These are phyloP conservation scores for Microtus richardsoni DNA, from an alignment of 2,113 vertebrate species.

Conservation along the genomic window DNA sequence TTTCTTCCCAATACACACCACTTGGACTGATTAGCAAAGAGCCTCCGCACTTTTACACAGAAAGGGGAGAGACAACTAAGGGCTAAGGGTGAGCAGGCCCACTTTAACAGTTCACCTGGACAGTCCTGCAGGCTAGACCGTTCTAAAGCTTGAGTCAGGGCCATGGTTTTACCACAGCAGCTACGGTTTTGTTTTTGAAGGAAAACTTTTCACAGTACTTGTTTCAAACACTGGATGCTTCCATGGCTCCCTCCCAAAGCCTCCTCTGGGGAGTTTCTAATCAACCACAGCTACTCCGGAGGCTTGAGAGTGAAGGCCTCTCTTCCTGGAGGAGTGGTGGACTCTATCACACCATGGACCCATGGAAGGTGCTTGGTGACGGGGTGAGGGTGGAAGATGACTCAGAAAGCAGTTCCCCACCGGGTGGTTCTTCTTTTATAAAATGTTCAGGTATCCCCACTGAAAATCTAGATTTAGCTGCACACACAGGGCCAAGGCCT, in stretches of 20 bases:
- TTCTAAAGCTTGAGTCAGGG: background rate
- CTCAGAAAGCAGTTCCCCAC: background rate
- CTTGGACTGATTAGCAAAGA: background rate
- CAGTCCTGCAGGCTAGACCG: background rate
- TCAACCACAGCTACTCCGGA: background rate
- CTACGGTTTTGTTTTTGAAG: background rate
- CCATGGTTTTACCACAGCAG: background rate
- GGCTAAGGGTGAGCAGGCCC: background rate
- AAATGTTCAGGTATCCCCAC: background rate
- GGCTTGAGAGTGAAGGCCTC: background rate
- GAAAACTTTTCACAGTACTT: conserved; percentile 10
- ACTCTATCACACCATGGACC: background rate
- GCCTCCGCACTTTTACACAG: background rate
- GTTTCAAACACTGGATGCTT: background rate
- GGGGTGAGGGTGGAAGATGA: background rate
- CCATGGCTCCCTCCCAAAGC: background rate
- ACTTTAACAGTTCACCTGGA: background rate
- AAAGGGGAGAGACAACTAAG: background rate
- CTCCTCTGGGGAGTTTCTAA: background rate
- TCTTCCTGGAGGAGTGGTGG: background rate
- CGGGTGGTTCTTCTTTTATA: background rate
- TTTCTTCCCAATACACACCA: background rate
- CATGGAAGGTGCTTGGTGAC: background rate
- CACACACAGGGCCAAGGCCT: background rate
- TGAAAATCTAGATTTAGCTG: background rate